These are phyloP conservation scores for Scaptomyza hsui DNA, from an alignment of 1,140 invertebrate species.

Conservation along the genomic window DNA sequence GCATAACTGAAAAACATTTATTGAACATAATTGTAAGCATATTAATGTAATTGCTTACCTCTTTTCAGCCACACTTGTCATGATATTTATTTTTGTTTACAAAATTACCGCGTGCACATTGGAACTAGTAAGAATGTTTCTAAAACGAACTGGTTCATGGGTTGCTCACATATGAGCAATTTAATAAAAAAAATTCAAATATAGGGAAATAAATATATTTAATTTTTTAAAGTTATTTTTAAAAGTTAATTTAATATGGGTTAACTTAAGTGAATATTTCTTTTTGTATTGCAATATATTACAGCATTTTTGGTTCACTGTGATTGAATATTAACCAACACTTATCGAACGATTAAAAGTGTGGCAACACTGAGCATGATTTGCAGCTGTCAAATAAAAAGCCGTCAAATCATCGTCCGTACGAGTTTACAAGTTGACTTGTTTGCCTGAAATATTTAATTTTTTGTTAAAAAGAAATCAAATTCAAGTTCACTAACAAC, in stretches of 20 bases:
- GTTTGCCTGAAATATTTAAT: conserved; percentile 33
- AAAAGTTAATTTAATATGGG: too few relatives aligned
- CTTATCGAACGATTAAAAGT: not conserved
- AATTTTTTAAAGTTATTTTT: too few relatives aligned
- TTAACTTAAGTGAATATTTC: too few relatives aligned
- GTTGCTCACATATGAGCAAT: not conserved
- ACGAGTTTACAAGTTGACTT: conserved; percentile 20
- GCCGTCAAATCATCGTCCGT: conserved; percentile 80
- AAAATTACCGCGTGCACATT: conserved; percentile 53
- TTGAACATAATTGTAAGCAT: not conserved
- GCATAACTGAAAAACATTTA: conserved; percentile 87
- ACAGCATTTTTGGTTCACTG: not conserved
- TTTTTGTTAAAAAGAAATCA: conserved; percentile 25
- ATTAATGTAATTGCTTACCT: conserved; percentile 36
- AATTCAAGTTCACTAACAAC: conserved; percentile 45
- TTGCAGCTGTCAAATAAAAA: conserved; percentile 63
- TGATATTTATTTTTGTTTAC: conserved; percentile 61
- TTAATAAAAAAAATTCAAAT: too few relatives aligned
- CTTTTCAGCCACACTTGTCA: conserved; percentile 65
- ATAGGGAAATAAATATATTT: too few relatives aligned
- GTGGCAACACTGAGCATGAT: conserved; percentile 24
- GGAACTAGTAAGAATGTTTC: not conserved
- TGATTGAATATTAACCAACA: conserved; percentile 1
- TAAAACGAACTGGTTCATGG: conserved; percentile 31
- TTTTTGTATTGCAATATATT: too few relatives aligned